Conservation (phyloP, 2,888 invertebrate genomes). For the Leucophora obtusa region DNA sequence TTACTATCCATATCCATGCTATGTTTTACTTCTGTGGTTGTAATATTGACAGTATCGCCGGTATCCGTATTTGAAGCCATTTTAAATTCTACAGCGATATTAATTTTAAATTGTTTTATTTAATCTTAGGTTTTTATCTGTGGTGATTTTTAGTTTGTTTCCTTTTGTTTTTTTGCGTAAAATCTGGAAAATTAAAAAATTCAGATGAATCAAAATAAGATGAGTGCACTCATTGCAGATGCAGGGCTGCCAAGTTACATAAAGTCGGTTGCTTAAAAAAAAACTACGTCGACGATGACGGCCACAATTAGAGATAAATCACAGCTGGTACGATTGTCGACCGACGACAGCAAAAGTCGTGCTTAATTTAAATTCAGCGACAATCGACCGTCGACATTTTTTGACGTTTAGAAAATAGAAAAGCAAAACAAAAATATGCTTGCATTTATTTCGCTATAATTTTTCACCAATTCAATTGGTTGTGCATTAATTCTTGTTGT, state of each 20-base stretch:
- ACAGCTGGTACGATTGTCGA: no score
- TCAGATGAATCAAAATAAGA: not conserved
- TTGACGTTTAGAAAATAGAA: no score
- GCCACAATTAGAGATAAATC: no score
- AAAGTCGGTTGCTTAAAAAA: not conserved
- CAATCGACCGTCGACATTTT: no score
- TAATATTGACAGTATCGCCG: slow-evolving; percentile 73
- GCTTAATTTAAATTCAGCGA: no score
- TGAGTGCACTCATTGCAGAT: not conserved
- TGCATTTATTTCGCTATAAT: no score
- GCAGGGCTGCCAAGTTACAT: not conserved
- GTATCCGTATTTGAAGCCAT: slow-evolving; percentile 77
- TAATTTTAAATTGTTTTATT: slow-evolving; percentile 72
- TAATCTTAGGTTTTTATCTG: not conserved
- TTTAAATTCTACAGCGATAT: slow-evolving; percentile 74
- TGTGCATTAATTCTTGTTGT: no score
- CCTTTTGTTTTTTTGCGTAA: slow-evolving; percentile 3
- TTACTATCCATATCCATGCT: slow-evolving; percentile 13
- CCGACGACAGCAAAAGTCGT: no score
- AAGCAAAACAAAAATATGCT: no score
- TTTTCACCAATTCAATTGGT: no score
- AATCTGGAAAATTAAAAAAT: slow-evolving; percentile 16
- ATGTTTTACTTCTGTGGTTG: slow-evolving; percentile 65
- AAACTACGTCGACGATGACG: no score
- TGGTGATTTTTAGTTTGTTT: not conserved